Evolutionary conservation across 2,113 vertebrate genomes (phyloP).

Genomic region (Notothenia coriiceps): DNA sequence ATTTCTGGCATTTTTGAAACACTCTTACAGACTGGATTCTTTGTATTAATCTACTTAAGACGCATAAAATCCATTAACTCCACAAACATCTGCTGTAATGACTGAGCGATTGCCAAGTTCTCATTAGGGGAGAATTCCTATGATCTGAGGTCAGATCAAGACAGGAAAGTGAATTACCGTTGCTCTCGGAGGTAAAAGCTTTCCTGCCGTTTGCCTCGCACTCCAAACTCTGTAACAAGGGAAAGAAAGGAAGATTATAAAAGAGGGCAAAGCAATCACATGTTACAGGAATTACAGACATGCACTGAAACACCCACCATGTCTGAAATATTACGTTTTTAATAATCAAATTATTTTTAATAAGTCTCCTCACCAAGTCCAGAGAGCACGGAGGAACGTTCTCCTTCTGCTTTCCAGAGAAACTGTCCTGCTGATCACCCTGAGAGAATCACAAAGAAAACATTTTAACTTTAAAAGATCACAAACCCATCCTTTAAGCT

Average conservation of each 20-base stretch:
- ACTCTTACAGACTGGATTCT: background rate
- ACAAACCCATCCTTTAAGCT: too few relatives aligned
- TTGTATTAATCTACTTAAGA: background rate
- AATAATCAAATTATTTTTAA: background rate
- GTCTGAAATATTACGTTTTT: background rate
- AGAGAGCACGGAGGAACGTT: constrained; percentile 87
- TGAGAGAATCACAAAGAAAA: constrained; percentile 20
- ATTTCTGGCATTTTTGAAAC: background rate
- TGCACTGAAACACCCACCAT: background rate
- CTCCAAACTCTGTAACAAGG: constrained; percentile 58
- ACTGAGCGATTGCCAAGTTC: background rate
- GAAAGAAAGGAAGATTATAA: background rate
- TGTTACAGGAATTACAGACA: background rate
- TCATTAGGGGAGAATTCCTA: background rate
- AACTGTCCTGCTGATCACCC: constrained; percentile 83
- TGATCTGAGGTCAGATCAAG: background rate
- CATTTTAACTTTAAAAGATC: background rate
- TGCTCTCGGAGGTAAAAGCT: constrained; percentile 69
- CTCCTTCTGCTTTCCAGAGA: constrained; percentile 91
- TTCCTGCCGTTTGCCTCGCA: constrained; percentile 71
- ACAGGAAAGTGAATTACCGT: constrained; percentile 64
- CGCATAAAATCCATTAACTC: background rate
- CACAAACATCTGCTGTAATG: background rate
- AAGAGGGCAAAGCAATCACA: background rate
- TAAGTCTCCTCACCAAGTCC: constrained; percentile 74